These are phyloP conservation scores for Gasterosteus aculeatus DNA, from an alignment of 2,113 vertebrate species.

Conservation along the genomic window DNA sequence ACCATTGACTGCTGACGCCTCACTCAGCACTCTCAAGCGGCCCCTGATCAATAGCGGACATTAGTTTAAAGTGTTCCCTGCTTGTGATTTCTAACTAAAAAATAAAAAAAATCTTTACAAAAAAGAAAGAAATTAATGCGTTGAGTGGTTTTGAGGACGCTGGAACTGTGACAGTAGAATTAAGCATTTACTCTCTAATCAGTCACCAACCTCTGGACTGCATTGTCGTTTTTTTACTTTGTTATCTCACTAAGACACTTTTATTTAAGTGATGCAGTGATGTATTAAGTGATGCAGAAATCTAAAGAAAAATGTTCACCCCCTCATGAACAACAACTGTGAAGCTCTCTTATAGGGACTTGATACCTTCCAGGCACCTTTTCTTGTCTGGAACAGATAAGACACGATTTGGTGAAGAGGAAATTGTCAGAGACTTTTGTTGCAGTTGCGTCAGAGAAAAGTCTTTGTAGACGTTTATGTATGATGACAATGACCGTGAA, in stretches of 20 bases:
- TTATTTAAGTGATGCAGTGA: neutral
- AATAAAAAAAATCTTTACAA: too few relatives aligned
- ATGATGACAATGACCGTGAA: conserved; percentile 4
- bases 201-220: neutral
- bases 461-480: conserved; percentile 11
- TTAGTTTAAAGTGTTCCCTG: too few relatives aligned
- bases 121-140: too few relatives aligned
- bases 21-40: too few relatives aligned
- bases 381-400: neutral
- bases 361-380: too few relatives aligned
- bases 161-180: neutral
- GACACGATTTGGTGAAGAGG: conserved; percentile 23
- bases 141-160: too few relatives aligned
- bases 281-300: neutral
- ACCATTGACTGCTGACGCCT: neutral
- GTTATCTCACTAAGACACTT: neutral
- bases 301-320: conserved; percentile 17
- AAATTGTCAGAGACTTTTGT: conserved; percentile 51
- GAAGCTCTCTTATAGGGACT: neutral
- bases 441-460: conserved; percentile 1
- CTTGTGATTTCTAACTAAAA: too few relatives aligned
- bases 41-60: too few relatives aligned
- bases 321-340: neutral
- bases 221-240: neutral
- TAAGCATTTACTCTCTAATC: conserved; percentile 1